Evolutionary conservation across 1,140 invertebrate species (phyloP).

Genomic region (Drosophila virilis): DNA sequence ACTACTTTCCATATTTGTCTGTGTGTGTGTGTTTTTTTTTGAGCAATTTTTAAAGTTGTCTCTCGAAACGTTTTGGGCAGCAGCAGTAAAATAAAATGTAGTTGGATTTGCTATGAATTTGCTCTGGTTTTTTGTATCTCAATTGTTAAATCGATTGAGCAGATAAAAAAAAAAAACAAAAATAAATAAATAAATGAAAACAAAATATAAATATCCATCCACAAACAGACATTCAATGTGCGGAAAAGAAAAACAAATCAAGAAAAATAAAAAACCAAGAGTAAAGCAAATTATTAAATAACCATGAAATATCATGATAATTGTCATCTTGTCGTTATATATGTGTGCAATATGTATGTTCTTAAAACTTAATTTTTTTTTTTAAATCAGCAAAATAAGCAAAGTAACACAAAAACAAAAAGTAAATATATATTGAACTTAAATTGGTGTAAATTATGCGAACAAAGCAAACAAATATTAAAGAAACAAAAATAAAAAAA

Average conservation of each 20-base stretch:
- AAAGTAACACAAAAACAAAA: conserved; percentile 18
- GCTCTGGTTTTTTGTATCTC: conserved; percentile 2
- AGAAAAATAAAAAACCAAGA: conserved; percentile 24
- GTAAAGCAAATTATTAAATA: conserved; percentile 20
- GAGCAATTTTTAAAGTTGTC: background rate
- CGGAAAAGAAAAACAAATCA: conserved; percentile 8
- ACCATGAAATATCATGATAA: conserved; percentile 46
- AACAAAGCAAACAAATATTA: conserved; percentile 14
- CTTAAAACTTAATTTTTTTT: conserved; percentile 60
- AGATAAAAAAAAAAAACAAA: conserved; percentile 9
- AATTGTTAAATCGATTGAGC: conserved; percentile 15
- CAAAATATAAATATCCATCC: conserved; percentile 45
- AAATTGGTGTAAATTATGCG: conserved; percentile 55
- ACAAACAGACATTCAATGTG: conserved; percentile 21
- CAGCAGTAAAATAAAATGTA: background rate
- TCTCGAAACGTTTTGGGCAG: background rate
- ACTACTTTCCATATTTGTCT: background rate
- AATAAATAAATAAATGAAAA: conserved; percentile 18
- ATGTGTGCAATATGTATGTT: conserved; percentile 68
- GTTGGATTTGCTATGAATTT: conserved; percentile 4
- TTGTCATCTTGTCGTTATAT: conserved; percentile 76
- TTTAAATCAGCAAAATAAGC: conserved; percentile 40
- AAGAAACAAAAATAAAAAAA: conserved; percentile 4
- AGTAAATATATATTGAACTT: conserved; percentile 37
- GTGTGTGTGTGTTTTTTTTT: background rate